phyloP scores from a whole-genome alignment of 2,113 vertebrate genomes.

The Bostrychus sinensis region DNA sequence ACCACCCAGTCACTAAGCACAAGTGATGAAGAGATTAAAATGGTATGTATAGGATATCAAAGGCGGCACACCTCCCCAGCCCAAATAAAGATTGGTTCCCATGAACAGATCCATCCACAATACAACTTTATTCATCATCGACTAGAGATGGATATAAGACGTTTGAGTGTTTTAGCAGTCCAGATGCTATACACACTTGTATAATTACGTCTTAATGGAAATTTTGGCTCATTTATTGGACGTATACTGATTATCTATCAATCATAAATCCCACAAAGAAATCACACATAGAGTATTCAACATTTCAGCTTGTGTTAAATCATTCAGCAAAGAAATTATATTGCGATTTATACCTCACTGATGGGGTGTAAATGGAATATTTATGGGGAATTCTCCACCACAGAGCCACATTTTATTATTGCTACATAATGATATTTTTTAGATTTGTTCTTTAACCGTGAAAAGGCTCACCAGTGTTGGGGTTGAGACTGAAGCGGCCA shows the following conservation, averaged over 20 bases:
- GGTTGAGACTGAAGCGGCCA: slow-evolving; percentile 86
- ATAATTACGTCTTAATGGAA: slow-evolving; percentile 45
- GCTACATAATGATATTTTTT: slow-evolving; percentile 27
- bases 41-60: slow-evolving; percentile 59
- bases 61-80: slow-evolving; percentile 14
- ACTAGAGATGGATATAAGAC: slow-evolving; percentile 28
- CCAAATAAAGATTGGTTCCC: slow-evolving; percentile 61
- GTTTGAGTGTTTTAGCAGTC: slow-evolving; percentile 51
- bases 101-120: slow-evolving; percentile 48
- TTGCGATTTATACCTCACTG: slow-evolving; percentile 17
- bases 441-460: slow-evolving; percentile 1
- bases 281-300: neutral
- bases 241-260: slow-evolving; percentile 48
- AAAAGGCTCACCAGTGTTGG: slow-evolving; percentile 85
- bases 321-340: slow-evolving; percentile 27
- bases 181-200: slow-evolving; percentile 17
- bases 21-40: slow-evolving; percentile 50
- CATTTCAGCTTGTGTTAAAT: slow-evolving; percentile 28
- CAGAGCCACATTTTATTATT: slow-evolving; percentile 11
- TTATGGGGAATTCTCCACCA: slow-evolving; percentile 21
- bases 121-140: slow-evolving; percentile 4
- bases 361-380: slow-evolving; percentile 45
- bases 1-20: slow-evolving; percentile 22
- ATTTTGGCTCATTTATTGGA: slow-evolving; percentile 41
- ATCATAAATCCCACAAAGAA: slow-evolving; percentile 35